These are phyloP conservation scores for Amphiura filiformis DNA, from an alignment of 35 echinoderm and acorn worm species.

Conservation along the genomic window DNA sequence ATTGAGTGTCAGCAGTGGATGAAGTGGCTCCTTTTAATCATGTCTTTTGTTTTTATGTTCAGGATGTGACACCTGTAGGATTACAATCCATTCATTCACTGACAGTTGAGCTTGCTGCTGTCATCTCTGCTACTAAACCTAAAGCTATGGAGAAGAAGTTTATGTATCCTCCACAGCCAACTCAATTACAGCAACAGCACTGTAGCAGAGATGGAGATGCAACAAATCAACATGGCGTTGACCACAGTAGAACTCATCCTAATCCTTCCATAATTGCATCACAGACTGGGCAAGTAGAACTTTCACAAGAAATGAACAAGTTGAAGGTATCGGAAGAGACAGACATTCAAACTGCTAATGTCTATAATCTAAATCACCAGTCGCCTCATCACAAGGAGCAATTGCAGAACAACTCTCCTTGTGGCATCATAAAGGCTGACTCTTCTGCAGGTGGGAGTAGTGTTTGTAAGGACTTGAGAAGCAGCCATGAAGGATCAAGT, in stretches of 20 bases:
- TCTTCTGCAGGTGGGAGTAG: too few relatives aligned
- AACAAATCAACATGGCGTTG: too few relatives aligned
- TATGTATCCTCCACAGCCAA: too few relatives aligned
- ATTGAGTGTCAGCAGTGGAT: too few relatives aligned
- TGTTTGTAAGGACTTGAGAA: not conserved
- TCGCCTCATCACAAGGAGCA: not conserved
- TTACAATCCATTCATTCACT: slow-evolving; percentile 56
- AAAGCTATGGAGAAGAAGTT: not conserved
- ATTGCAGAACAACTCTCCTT: not conserved
- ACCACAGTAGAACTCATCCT: not conserved
- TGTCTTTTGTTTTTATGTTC: too few relatives aligned
- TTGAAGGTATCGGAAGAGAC: not conserved
- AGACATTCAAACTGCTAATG: too few relatives aligned
- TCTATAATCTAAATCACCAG: too few relatives aligned
- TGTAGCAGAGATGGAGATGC: too few relatives aligned
- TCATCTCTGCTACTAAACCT: slow-evolving; percentile 19
- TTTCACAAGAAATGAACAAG: not conserved
- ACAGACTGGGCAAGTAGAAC: not conserved
- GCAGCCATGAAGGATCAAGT: not conserved
- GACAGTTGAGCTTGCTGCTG: slow-evolving; percentile 34
- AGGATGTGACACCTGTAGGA: slow-evolving; percentile 61
- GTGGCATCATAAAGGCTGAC: not conserved
- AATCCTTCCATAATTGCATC: not conserved
- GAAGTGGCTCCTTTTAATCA: too few relatives aligned
- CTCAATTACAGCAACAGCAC: too few relatives aligned